phyloP scores from a whole-genome alignment of 2,113 vertebrate genomes.

The Antechinus flavipes region DNA sequence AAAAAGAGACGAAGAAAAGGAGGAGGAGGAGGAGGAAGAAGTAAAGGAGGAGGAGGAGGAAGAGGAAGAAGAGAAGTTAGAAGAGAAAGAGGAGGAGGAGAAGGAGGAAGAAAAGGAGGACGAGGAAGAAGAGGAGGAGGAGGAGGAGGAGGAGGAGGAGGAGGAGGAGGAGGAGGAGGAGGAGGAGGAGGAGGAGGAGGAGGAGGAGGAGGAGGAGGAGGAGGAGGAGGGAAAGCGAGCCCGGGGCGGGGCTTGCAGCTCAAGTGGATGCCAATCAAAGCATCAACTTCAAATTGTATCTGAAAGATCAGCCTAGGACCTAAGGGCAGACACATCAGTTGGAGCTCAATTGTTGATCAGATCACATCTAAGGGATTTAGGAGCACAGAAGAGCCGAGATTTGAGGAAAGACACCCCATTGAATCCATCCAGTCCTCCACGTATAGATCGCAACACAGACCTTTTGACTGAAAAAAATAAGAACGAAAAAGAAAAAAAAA shows the following conservation, averaged over 20 bases:
- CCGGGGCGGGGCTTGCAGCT: constrained; percentile 93
- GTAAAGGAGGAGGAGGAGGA: too few species aligned
- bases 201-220: background rate
- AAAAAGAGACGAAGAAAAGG: too few species aligned
- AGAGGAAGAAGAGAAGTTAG: too few species aligned
- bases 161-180: background rate
- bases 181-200: background rate
- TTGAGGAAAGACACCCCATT: constrained; percentile 80
- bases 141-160: background rate
- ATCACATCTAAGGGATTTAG: constrained; percentile 97
- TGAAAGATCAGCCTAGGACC: constrained; percentile 97
- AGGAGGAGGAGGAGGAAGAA: too few species aligned
- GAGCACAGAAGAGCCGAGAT: constrained; percentile 87
- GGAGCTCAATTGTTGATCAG: constrained; percentile 97
- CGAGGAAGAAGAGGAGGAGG: background rate
- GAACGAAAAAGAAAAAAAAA: constrained; percentile 53
- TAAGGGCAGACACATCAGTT: constrained; percentile 97
- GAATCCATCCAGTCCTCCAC: constrained; percentile 69
- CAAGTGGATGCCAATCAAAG: constrained; percentile 98
- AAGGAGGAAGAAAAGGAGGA: constrained; percentile 37
- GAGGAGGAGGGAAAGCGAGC: background rate
- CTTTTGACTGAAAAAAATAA: constrained; percentile 45
- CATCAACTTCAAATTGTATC: constrained; percentile 99
- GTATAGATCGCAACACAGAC: constrained; percentile 65
- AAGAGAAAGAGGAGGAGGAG: constrained; percentile 41